Conservation (phyloP, 2,797 vertebrate species). For the Molossus alvarezi region DNA sequence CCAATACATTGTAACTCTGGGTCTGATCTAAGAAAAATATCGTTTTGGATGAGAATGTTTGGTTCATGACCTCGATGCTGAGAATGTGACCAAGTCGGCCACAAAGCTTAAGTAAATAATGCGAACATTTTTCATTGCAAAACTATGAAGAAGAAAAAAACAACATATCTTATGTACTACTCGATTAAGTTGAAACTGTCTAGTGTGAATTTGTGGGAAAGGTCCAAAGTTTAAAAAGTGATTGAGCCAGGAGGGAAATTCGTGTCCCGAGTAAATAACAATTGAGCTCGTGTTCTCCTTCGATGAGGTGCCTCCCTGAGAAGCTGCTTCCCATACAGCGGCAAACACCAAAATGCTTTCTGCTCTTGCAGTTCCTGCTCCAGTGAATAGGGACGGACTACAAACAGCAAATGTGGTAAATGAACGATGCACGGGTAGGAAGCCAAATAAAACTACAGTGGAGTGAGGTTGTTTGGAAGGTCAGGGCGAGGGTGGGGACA, state of each 20-base stretch:
- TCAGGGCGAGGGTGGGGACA: rapidly evolving
- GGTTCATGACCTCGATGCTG: constrained; percentile 66
- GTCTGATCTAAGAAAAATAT: constrained; percentile 75
- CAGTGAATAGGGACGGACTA: neutral
- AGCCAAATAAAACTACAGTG: rapidly evolving
- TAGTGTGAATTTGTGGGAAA: constrained; percentile 42
- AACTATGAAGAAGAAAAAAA: neutral
- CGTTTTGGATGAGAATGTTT: constrained; percentile 60
- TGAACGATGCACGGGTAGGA: neutral
- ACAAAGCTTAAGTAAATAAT: constrained; percentile 58
- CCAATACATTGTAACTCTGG: constrained; percentile 51
- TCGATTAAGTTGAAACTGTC: constrained; percentile 47
- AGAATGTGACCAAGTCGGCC: constrained; percentile 52
- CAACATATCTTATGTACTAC: neutral
- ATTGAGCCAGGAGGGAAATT: constrained; percentile 25
- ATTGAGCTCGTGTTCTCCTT: neutral
- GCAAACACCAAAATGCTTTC: neutral
- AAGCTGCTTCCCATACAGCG: neutral
- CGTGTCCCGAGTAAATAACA: neutral
- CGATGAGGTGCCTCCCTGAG: neutral
- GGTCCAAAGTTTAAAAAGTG: constrained; percentile 11
- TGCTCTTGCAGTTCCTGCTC: rapidly evolving
- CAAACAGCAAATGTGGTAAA: neutral
- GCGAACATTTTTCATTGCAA: neutral
- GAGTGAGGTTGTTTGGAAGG: neutral